These are phyloP conservation scores for Columba livia DNA, from an alignment of 2,113 vertebrate species.

Conservation along the genomic window DNA sequence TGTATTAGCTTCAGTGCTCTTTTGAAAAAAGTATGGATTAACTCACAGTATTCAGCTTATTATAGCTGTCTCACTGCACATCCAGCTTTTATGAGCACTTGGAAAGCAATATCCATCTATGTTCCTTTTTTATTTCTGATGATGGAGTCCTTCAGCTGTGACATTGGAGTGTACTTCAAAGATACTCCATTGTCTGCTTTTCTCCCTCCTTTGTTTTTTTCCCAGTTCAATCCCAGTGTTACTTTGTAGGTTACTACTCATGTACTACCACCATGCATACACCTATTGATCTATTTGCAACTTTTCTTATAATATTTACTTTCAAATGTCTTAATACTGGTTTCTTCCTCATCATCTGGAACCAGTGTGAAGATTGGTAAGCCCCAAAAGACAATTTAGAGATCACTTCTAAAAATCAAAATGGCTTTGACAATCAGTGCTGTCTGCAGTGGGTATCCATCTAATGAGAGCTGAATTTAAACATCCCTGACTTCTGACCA, in stretches of 20 bases:
- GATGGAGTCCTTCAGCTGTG: conserved; percentile 15
- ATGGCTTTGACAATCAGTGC: background rate
- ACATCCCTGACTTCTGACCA: background rate
- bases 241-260: background rate
- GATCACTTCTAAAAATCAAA: background rate
- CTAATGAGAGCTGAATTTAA: background rate
- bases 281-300: background rate
- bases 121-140: conserved; percentile 12
- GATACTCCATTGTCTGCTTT: background rate
- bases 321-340: background rate
- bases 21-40: conserved; percentile 35
- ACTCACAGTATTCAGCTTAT: conserved; percentile 15
- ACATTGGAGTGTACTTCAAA: conserved; percentile 7
- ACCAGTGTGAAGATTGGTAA: background rate
- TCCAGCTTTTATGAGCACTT: conserved; percentile 2
- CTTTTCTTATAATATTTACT: background rate
- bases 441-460: background rate
- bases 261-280: background rate
- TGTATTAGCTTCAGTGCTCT: conserved; percentile 46
- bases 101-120: conserved; percentile 12
- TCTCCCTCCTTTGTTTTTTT: background rate
- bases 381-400: background rate
- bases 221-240: background rate
- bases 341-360: background rate
- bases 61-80: conserved; percentile 24